Conservation (phyloP, 2,797 vertebrate genomes). For the Clamator glandarius region DNA sequence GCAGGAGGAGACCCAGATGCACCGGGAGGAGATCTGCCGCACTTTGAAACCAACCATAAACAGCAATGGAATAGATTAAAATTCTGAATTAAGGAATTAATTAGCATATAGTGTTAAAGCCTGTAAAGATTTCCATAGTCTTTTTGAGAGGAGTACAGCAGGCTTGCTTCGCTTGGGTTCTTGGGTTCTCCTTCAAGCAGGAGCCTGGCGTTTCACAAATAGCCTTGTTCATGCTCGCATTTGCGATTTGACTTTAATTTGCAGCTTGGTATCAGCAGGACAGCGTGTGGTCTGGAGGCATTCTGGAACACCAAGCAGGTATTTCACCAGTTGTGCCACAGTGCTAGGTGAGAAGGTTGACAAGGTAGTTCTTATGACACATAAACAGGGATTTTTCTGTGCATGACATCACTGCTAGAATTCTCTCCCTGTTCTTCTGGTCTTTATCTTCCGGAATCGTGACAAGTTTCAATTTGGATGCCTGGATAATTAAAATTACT, state of each 20-base stretch:
- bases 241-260: background rate
- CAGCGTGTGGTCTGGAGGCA: background rate
- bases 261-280: background rate
- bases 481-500: background rate
- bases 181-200: background rate
- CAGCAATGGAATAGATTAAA: background rate
- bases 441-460: background rate
- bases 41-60: background rate
- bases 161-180: background rate
- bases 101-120: background rate
- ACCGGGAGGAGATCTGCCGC: background rate
- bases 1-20: background rate
- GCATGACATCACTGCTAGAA: background rate
- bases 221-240: background rate
- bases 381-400: background rate
- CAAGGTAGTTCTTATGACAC: background rate
- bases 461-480: background rate
- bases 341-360: background rate
- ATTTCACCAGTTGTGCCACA: background rate
- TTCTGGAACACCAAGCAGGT: background rate
- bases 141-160: background rate
- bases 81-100: background rate
- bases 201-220: background rate
- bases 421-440: background rate
- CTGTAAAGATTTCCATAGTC: background rate